Percentiles rank a stretch among this genome's conserved stretches.
Evolutionary conservation across 2,113 vertebrate species (phyloP).

Genomic region (Scophthalmus maximus): DNA sequence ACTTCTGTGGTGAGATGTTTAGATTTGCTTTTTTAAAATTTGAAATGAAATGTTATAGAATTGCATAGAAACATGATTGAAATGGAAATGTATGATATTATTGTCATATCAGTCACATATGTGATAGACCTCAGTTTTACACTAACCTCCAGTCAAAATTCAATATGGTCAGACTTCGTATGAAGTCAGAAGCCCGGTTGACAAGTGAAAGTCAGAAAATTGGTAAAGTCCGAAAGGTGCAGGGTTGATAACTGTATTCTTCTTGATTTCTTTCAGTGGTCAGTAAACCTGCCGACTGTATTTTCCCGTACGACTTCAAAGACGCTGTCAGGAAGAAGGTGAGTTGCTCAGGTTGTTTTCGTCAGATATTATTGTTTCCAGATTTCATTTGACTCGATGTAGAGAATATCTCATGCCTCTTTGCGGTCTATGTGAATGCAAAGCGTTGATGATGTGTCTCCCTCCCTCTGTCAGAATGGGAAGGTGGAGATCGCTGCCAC

Average conservation of each 20-base stretch:
- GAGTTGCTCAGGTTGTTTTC: conserved; percentile 56
- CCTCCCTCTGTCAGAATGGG: conserved; percentile 85
- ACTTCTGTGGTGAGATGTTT: conserved; percentile 91
- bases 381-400: not conserved
- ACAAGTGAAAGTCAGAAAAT: not conserved
- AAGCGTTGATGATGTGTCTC: not conserved
- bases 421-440: not conserved
- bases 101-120: not conserved
- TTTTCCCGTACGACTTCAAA: conserved; percentile 94
- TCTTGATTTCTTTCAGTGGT: conserved; percentile 82
- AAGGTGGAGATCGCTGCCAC: conserved; percentile 93
- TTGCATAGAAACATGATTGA: not conserved
- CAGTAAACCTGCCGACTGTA: conserved; percentile 93
- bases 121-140: not conserved
- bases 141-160: not conserved
- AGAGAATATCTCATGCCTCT: not conserved
- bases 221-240: not conserved
- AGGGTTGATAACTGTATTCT: not conserved
- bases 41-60: not conserved
- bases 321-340: conserved; percentile 91
- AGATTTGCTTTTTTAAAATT: not conserved
- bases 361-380: not conserved
- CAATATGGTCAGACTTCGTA: not conserved
- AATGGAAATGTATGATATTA: not conserved
- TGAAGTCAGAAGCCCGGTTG: not conserved